Base-by-base conservation (phyloP, 2,797 vertebrate species). In the Labroides dimidiatus region DNA sequence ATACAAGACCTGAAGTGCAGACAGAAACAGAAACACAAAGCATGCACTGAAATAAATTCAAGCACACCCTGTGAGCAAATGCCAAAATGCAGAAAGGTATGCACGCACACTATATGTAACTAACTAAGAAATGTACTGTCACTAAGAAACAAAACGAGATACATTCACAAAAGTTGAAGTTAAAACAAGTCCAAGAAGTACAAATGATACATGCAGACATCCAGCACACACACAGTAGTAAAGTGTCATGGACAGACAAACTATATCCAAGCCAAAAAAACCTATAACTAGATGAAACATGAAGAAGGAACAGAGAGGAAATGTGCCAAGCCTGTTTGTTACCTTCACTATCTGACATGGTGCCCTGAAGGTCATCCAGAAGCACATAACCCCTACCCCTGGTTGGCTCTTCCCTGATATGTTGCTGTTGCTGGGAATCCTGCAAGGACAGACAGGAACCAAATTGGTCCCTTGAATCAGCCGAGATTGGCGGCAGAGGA, bases 261-360 rank as follows among this genome's bases (percentile, higher is more conserved):
- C 81, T 64, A 94, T 87, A 87, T 78, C 72, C 95, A 96, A 96
- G 95, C 95, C 95, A 94, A 89, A 43, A 82, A 87, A 69, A 80
- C 64, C 58, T 39, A 70, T 42, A 60, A 67, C n/a, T 59, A 92
- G 82, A 88, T 86, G 89, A 92, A 91, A 89, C 78, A 84, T 72
- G 84, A 84, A 85, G 89, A 62, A 92, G 20, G 15, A 61, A 84
- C 85, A 90, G 75, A 84, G 60, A 86, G 81, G 91, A 33, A 65
- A n/a, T 37, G 10, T 62, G 44, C 75, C 37, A 75, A 66, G 84
- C 91, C 84, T 89, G 68, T 93, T 84, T 88, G 94, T 99, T 99
- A 99, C 98, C 98, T 99, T 99, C 97, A 79, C 96, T 97, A 91
- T 99, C 98, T 86, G 97, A 99, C 97, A 99, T 97, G 91, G 96